Percentiles rank a stretch among this genome's conserved stretches.
Conservation (phyloP, 2,888 invertebrate genomes). For the Agrotis ipsilon region DNA sequence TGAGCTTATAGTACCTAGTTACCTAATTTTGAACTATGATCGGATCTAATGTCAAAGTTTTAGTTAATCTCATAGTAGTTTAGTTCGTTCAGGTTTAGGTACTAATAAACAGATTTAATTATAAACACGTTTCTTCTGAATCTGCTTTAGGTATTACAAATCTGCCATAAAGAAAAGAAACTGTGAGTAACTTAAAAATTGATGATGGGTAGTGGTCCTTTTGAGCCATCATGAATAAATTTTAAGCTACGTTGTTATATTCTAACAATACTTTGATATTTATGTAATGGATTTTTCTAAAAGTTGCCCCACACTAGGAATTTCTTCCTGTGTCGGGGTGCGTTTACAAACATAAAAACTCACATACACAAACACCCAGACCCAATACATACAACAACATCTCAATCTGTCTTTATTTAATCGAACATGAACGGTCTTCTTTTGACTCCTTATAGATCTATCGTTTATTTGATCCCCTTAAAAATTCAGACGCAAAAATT, state of each 20-base stretch:
- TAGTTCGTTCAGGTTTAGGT: slow-evolving; percentile 14
- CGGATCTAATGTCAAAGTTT: slow-evolving; percentile 55
- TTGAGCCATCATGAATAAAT: slow-evolving; percentile 23
- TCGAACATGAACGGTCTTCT: too few relatives aligned
- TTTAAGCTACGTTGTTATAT: slow-evolving; percentile 1
- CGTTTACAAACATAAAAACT: too few relatives aligned
- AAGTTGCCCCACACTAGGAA: too few relatives aligned
- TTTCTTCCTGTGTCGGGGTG: too few relatives aligned
- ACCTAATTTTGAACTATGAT: slow-evolving; percentile 55
- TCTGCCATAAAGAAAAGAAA: not conserved
- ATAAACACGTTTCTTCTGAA: not conserved
- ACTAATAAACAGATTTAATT: slow-evolving; percentile 20
- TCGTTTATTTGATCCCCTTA: too few relatives aligned
- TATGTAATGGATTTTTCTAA: too few relatives aligned
- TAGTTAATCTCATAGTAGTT: slow-evolving; percentile 46
- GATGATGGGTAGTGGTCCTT: too few relatives aligned
- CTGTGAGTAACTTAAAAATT: too few relatives aligned
- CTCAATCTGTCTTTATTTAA: too few relatives aligned
- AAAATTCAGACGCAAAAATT: too few relatives aligned
- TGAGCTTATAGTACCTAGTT: slow-evolving; percentile 40
- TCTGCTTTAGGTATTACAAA: slow-evolving; percentile 1
- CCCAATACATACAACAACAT: not conserved
- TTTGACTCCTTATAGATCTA: too few relatives aligned
- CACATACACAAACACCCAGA: too few relatives aligned
- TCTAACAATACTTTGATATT: slow-evolving; percentile 22